Evolutionary conservation across 2,888 invertebrate genomes (phyloP).

Genomic region (Eugnorisma glareosa): DNA sequence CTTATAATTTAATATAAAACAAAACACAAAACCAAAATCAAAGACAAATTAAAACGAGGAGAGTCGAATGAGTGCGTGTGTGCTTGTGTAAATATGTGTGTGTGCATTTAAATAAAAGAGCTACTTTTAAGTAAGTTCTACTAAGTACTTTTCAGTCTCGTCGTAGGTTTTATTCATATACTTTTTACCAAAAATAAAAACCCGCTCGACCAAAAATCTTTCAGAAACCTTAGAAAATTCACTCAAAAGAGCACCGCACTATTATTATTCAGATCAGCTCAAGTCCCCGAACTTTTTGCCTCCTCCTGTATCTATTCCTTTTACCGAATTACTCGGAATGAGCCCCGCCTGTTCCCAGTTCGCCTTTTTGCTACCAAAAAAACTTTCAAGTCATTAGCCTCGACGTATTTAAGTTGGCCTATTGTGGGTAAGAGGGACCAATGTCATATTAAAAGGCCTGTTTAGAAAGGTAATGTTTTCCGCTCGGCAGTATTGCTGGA

Average conservation of each 20-base stretch:
- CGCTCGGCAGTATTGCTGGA: slow-evolving; percentile 3
- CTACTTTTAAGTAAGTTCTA: no score
- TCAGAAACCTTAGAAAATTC: slow-evolving; percentile 3
- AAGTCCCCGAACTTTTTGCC: slow-evolving; percentile 70
- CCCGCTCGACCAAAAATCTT: slow-evolving; percentile 1
- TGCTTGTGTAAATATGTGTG: no score
- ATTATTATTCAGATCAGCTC: slow-evolving; percentile 73
- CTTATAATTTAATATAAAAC: no score
- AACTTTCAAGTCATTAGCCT: slow-evolving; percentile 75
- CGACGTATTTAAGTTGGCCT: slow-evolving; percentile 62
- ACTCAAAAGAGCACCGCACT: slow-evolving; percentile 30
- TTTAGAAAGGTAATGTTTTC: slow-evolving; percentile 40
- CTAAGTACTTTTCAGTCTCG: no score
- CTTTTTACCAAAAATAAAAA: background rate
- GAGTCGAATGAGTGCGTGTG: no score
- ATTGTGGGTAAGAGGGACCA: slow-evolving; percentile 57
- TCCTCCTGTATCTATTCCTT: slow-evolving; percentile 68
- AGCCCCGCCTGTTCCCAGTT: slow-evolving; percentile 74
- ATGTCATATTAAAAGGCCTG: slow-evolving; percentile 40
- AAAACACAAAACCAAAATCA: no score
- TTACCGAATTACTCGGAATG: slow-evolving; percentile 71
- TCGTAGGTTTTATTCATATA: no score
- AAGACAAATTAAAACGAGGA: no score
- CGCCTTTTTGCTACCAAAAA: slow-evolving; percentile 68
- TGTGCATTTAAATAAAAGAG: no score